phyloP scores from a whole-genome alignment of 2,888 invertebrate genomes.

The Brassicogethes aeneus region DNA sequence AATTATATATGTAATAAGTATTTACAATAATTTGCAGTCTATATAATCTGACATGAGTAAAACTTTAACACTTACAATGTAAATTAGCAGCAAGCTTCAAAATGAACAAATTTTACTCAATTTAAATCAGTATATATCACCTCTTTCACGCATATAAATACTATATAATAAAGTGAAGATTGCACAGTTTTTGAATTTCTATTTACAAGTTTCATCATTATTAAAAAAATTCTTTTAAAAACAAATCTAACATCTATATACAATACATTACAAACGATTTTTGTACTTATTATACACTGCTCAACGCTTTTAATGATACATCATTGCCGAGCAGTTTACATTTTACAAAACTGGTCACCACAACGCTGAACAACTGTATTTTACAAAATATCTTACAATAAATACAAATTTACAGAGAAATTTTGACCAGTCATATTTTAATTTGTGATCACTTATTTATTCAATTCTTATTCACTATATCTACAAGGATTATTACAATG shows the following conservation, averaged over 20 bases:
- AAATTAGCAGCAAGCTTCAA: conserved; percentile 1
- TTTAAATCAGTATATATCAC: conserved; percentile 8
- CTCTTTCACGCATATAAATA: conserved; percentile 23
- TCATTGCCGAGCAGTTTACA: background rate
- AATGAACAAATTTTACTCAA: background rate
- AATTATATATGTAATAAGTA: conserved; percentile 15
- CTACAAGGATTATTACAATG: conserved; percentile 27
- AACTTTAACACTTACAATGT: background rate
- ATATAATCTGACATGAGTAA: conserved; percentile 12
- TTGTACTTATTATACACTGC: conserved; percentile 39
- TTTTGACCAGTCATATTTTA: conserved; percentile 24
- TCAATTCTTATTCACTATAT: conserved; percentile 21
- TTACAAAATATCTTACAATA: conserved; percentile 24
- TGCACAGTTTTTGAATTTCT: conserved; percentile 32
- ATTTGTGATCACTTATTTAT: conserved; percentile 21
- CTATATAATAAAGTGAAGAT: conserved; percentile 27
- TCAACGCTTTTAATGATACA: background rate
- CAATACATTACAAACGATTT: conserved; percentile 37
- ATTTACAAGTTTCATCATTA: conserved; percentile 31
- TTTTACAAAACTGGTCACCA: conserved; percentile 26
- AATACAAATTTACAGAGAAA: conserved; percentile 26
- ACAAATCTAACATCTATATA: conserved; percentile 38
- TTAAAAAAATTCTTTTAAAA: conserved; percentile 34
- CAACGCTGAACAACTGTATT: conserved; percentile 21
- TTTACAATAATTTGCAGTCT: conserved; percentile 26